These are phyloP conservation scores for Arenicola marina DNA, from an alignment of 2,888 invertebrate genomes.

Conservation along the genomic window DNA sequence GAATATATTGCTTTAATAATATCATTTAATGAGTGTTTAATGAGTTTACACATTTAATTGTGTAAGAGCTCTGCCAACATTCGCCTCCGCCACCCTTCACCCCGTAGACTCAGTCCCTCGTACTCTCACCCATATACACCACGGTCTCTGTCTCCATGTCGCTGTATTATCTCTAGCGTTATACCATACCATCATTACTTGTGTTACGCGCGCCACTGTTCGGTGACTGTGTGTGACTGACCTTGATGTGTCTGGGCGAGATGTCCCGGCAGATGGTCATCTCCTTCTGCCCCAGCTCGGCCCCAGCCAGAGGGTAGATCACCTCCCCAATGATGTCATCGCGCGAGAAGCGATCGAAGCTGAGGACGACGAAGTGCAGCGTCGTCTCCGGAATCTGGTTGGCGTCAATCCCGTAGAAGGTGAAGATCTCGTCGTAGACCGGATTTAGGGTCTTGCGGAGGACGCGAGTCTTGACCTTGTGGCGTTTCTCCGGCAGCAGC, in stretches of 20 bases:
- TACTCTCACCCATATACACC: too few species aligned
- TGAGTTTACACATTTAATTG: too few species aligned
- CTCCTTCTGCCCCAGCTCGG: slow-evolving; percentile 61
- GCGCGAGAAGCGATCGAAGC: slow-evolving; percentile 94
- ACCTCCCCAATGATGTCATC: slow-evolving; percentile 99
- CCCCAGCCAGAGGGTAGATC: slow-evolving; percentile 68
- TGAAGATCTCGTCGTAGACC: slow-evolving; percentile 98
- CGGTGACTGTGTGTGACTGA: too few species aligned
- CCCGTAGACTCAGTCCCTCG: too few species aligned
- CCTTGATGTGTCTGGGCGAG: slow-evolving; percentile 90
- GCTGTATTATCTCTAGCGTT: too few species aligned
- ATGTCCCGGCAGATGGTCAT: slow-evolving; percentile 76
- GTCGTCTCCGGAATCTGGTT: slow-evolving; percentile 87
- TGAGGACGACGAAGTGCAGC: slow-evolving; percentile 68
- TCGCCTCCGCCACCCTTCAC: too few species aligned
- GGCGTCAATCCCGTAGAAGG: slow-evolving; percentile 80
- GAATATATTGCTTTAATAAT: too few species aligned
- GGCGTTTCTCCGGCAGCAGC: slow-evolving; percentile 94
- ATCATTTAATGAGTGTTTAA: too few species aligned
- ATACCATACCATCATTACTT: too few species aligned
- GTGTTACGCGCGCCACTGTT: too few species aligned
- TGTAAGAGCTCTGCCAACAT: too few species aligned
- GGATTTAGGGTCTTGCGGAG: slow-evolving; percentile 95
- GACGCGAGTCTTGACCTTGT: slow-evolving; percentile 95
- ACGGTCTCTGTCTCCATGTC: too few species aligned